Base-by-base conservation (phyloP, 2,888 invertebrate genomes). In the Dicyrtomina minuta region DNA sequence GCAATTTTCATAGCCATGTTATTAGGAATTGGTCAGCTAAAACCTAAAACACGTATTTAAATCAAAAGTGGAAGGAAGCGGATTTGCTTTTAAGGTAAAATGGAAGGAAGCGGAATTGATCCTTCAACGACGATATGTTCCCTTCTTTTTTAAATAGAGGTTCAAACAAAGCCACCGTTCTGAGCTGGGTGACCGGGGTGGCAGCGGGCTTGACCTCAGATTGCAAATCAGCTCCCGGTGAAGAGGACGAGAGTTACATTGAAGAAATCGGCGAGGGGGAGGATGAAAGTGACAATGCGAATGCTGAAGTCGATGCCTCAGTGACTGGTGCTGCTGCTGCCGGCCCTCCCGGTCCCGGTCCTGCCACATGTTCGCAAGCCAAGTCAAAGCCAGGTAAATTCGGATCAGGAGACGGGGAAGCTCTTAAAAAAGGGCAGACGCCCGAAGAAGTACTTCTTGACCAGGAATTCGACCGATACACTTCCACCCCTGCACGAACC, bases 101-200 rank as follows among this genome's bases (percentile, higher is more conserved):
- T n/a, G n/a, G n/a, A n/a, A n/a, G n/a, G n/a, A n/a, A n/a, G n/a
- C n/a, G n/a, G n/a, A n/a, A n/a, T n/a, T n/a, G n/a, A n/a, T n/a
- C n/a, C n/a, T n/a, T n/a, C n/a, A n/a, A n/a, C n/a, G n/a, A n/a
- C n/a, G n/a, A n/a, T n/a, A n/a, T n/a, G n/a, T n/a, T n/a, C n/a
- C n/a, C n/a, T n/a, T n/a, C n/a, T n/a, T n/a, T n/a, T 46, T 53
- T 26, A 26, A 20, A n/a, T 27, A 74, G 73, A 24, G 13, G 43
- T 8, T 68, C 72, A 1, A 70, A 58, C 33, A 68, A 60, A 33
- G 74, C 72, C 0, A 74, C 74, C 5, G 72, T 74, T 4, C 10
- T 70, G 24, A 71, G 72, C 55, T 74, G 74, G 74, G 59, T 70
- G 6, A 70, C 70, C 10, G 59, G 66, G 8, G 72, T 67, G 8